These are phyloP conservation scores for Aselliscus stoliczkanus DNA, from an alignment of 2,797 vertebrate species.

Conservation along the genomic window DNA sequence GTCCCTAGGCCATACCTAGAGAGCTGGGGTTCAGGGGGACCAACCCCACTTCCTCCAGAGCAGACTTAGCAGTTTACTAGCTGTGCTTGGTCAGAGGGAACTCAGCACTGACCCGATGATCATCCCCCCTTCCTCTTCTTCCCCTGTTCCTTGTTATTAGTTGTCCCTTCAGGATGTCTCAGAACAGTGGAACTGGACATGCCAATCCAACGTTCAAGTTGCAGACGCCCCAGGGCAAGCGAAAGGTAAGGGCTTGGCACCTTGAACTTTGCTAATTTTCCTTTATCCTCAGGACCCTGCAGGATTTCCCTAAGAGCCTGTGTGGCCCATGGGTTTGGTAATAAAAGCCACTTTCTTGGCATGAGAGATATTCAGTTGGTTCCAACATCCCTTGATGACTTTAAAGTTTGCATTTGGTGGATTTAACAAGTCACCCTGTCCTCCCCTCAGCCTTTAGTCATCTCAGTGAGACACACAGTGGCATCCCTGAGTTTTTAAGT, in stretches of 20 bases:
- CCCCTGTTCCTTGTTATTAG: constrained; percentile 37
- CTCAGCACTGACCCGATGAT: background rate
- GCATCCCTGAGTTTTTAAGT: background rate
- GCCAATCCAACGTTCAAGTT: constrained; percentile 84
- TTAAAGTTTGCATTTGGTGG: background rate
- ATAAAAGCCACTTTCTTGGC: background rate
- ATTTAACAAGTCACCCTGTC: background rate
- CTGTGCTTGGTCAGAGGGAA: rapidly evolving
- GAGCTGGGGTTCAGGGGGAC: background rate
- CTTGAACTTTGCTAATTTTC: background rate
- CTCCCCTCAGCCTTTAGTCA: background rate
- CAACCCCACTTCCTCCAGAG: background rate
- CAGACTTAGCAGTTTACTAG: background rate
- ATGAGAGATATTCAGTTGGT: background rate
- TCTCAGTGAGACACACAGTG: background rate
- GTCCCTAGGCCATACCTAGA: background rate
- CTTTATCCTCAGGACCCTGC: background rate
- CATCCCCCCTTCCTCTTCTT: background rate
- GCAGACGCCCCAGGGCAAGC: constrained; percentile 80
- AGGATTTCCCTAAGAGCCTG: background rate
- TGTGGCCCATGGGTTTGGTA: background rate
- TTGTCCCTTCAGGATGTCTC: constrained; percentile 71
- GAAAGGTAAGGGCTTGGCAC: constrained; percentile 73
- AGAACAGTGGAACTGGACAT: constrained; percentile 73
- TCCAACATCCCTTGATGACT: background rate